Percentiles rank a stretch among this genome's conserved stretches.
Evolutionary conservation across 2,797 vertebrate species (phyloP).

Genomic region (Helicolenus hilgendorfi): DNA sequence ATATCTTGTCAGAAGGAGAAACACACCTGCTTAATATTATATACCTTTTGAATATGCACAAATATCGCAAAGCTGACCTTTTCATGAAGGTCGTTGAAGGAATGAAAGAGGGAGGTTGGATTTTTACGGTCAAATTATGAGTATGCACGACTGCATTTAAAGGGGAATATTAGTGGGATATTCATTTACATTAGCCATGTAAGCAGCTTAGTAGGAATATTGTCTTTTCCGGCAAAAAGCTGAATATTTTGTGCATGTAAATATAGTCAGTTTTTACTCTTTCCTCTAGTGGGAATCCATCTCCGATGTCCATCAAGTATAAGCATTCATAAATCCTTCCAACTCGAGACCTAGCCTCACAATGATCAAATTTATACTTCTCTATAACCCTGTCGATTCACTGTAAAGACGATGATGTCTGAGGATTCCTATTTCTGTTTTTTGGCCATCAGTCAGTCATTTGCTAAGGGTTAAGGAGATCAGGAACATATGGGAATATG

Average conservation of each 20-base stretch:
- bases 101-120: too few species aligned
- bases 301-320: not conserved
- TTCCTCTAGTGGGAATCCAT: not conserved
- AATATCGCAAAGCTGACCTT: too few species aligned
- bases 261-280: not conserved
- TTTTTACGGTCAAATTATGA: too few species aligned
- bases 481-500: too few species aligned
- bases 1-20: not conserved
- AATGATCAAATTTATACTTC: not conserved
- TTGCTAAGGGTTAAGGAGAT: not conserved
- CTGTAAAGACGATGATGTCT: not conserved
- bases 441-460: not conserved
- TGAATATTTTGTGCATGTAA: too few species aligned
- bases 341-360: not conserved
- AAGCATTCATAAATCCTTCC: not conserved
- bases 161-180: not conserved
- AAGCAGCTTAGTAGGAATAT: not conserved
- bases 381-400: not conserved
- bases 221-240: not conserved
- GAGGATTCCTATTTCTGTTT: not conserved
- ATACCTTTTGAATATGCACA: too few species aligned
- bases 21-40: too few species aligned
- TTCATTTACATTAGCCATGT: not conserved
- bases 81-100: too few species aligned
- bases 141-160: not conserved